These are phyloP conservation scores for Microplitis deprimator DNA, from an alignment of 2,888 invertebrate genomes.

Conservation along the genomic window DNA sequence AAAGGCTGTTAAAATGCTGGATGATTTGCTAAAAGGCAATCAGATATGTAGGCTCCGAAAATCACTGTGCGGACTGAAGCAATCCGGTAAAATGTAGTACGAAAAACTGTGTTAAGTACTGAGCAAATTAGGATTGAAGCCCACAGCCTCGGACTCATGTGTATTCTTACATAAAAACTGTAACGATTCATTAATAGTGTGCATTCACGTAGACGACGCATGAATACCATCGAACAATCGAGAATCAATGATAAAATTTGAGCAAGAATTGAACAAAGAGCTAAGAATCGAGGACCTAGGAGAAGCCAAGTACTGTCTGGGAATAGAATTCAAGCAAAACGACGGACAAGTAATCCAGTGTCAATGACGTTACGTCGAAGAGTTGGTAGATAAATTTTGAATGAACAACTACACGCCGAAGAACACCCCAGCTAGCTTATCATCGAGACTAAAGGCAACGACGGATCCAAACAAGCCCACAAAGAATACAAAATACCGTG, in stretches of 20 bases:
- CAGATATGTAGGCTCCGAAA: background rate
- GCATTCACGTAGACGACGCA: slow-evolving; percentile 21
- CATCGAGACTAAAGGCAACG: background rate
- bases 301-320: slow-evolving; percentile 20
- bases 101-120: background rate
- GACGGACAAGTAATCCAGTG: background rate
- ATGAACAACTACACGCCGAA: slow-evolving; percentile 22
- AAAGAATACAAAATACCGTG: slow-evolving; percentile 1
- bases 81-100: slow-evolving; percentile 23
- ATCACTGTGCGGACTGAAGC: slow-evolving; percentile 21
- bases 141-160: slow-evolving; percentile 19
- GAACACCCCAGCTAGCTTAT: slow-evolving; percentile 2
- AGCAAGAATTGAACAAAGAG: background rate
- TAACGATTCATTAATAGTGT: background rate
- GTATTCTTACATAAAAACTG: background rate
- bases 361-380: slow-evolving; percentile 3
- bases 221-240: background rate
- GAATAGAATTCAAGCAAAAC: slow-evolving; percentile 13
- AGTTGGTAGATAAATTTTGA: background rate
- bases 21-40: too few species aligned
- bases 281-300: slow-evolving; percentile 20
- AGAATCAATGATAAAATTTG: background rate
- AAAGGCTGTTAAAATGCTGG: background rate
- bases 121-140: background rate
- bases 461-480: background rate